Evolutionary conservation across 2,888 invertebrate genomes (phyloP).

Genomic region (Coleophora flavipennella): DNA sequence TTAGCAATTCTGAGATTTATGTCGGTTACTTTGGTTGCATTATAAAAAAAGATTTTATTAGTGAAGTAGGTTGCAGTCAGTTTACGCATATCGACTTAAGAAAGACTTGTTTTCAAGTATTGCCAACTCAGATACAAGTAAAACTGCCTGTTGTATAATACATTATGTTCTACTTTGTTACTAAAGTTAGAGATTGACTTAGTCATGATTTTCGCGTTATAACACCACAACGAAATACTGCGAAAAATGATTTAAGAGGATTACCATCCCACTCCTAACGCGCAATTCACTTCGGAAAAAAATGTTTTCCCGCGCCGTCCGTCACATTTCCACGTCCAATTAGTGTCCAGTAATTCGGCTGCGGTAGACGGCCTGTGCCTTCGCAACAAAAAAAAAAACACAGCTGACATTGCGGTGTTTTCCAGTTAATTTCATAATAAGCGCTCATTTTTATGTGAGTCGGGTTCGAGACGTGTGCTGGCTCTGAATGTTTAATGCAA

Average conservation of each 20-base stretch:
- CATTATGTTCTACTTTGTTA: too few species aligned
- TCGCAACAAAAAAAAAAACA: conserved; percentile 50
- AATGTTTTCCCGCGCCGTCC: conserved; percentile 51
- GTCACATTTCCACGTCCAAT: conserved; percentile 69
- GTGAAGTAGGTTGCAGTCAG: too few species aligned
- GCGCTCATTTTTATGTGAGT: conserved; percentile 67
- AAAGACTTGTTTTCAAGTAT: too few species aligned
- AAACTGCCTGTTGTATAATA: too few species aligned
- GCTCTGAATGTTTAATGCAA: conserved; percentile 62
- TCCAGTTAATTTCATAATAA: conserved; percentile 69
- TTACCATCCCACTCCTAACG: conserved; percentile 22
- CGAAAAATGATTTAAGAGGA: conserved; percentile 27
- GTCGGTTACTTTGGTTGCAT: too few species aligned
- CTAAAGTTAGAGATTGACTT: too few species aligned
- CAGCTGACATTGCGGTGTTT: conserved; percentile 45
- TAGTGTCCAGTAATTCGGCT: conserved; percentile 68
- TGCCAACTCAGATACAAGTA: too few species aligned
- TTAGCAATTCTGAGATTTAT: too few species aligned
- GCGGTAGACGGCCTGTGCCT: conserved; percentile 54
- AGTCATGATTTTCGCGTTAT: not conserved
- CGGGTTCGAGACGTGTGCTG: conserved; percentile 44
- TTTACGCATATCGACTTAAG: too few species aligned
- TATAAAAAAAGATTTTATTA: too few species aligned
- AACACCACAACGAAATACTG: conserved; percentile 3
- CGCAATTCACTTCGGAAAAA: conserved; percentile 25